A percentile compares a stretch with the other conserved stretches of the same genome.
phyloP scores from a whole-genome alignment of 1,140 invertebrate genomes.

The Brachionus rotundiformis region DNA sequence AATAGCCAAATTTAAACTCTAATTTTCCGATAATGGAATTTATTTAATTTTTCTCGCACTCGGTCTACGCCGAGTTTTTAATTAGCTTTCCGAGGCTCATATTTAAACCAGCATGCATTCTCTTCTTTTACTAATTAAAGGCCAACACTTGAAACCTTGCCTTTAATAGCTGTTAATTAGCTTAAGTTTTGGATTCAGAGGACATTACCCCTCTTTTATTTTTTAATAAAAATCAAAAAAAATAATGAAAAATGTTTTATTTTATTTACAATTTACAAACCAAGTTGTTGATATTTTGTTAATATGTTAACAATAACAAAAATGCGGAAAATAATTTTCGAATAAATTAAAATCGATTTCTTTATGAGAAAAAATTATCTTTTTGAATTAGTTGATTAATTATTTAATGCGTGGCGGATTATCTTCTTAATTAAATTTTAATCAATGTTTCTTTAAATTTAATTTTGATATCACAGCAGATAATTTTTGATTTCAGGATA shows the following conservation, averaged over 20 bases:
- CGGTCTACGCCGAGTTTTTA: not conserved
- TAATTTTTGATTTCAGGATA: not conserved
- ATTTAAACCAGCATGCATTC: not conserved
- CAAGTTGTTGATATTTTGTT: not conserved
- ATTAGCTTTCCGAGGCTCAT: not conserved
- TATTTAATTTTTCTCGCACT: not conserved
- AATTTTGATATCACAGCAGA: not conserved
- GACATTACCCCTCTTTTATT: not conserved
- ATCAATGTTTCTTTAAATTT: not conserved
- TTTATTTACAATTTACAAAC: conserved; percentile 9
- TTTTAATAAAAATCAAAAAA: not conserved
- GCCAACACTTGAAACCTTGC: not conserved
- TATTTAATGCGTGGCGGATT: not conserved
- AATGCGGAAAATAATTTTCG: not conserved
- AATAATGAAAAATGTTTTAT: not conserved
- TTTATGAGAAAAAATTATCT: not conserved
- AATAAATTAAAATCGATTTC: not conserved
- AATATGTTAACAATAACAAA: too few species aligned
- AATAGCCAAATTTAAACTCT: not conserved
- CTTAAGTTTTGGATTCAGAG: not conserved
- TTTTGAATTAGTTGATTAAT: not conserved
- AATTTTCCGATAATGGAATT: not conserved
- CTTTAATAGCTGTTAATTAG: not conserved
- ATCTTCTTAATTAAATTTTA: conserved; percentile 4
- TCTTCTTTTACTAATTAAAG: conserved; percentile 1